Evolutionary conservation across 1,140 invertebrate species (phyloP), one percentile per base, ranked within the genome.

Genomic region (Apis dorsata): DNA sequence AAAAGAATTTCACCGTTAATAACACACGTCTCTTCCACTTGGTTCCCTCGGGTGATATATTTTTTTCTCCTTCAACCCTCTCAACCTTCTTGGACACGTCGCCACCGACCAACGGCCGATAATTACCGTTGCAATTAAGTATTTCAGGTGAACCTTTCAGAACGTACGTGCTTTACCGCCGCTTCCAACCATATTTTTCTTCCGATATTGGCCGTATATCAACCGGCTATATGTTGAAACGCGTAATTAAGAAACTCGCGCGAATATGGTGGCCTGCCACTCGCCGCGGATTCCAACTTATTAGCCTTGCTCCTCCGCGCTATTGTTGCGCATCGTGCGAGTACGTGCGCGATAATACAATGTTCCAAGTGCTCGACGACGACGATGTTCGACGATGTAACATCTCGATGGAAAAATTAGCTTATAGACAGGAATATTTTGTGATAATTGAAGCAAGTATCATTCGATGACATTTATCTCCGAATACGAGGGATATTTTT

Each of bases 211-310:
- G 44, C 11, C 86, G 84, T 88, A 88, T 88, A 88, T 88, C 81
- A 88, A 70, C 63, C 49, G 83, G 60, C 79, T 60, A 75, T 60
- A 75, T 88, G 87, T 88, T 81, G 86, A 86, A 88, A 88, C 87
- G 86, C 80, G 78, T 88, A 88, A 88, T 88, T 88, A 88, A 88
- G 87, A 88, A 34, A 88, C 87, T 88, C 80, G 87, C 87, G 84
- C 74, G 87, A 88, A 88, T 88, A 88, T 88, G 84, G 86, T 88
- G 86, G 86, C 81, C 87, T 84, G 87, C 78, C 78, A 88, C 51
- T 79, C 81, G 87, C 81, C 34, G 57, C 17, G 34, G 24, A 19
- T 19, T 17, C 51, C 69, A 81, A 88, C 87, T 88, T 89, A 85
- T 88, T 86, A 86, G 87, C 74, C 66, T 89, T 55, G 78, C 66